phyloP scores from a whole-genome alignment of 23 tunicate genomes.

The Corella eumyota region DNA sequence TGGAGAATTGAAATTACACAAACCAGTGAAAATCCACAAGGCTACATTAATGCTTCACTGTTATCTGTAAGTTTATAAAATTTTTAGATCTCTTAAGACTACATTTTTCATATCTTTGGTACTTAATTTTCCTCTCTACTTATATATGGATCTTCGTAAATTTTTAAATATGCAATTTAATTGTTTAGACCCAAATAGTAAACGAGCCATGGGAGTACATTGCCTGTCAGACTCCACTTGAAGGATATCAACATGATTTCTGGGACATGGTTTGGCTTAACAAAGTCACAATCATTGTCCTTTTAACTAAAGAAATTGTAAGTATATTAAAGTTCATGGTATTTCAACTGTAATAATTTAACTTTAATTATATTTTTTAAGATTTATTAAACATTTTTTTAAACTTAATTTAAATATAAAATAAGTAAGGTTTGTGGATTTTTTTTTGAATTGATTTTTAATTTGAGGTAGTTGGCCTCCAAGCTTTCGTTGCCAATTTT shows the following conservation, averaged over 20 bases:
- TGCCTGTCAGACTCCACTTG: constrained; percentile 52
- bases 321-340: constrained; percentile 5
- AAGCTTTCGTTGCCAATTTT: no score
- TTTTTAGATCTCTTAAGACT: neutral
- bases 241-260: constrained; percentile 46
- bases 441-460: no score
- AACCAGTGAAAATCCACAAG: constrained; percentile 40
- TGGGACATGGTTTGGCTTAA: constrained; percentile 79
- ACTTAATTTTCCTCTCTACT: neutral
- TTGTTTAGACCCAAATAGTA: no score
- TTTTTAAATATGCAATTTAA: no score
- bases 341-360: no score
- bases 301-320: constrained; percentile 61
- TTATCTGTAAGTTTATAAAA: constrained; percentile 16
- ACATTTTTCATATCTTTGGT: no score
- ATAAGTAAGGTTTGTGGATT: no score
- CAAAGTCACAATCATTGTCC: constrained; percentile 37
- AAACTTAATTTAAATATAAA: no score
- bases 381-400: no score
- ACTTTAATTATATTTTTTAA: no score
- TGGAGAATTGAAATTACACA: constrained; percentile 34
- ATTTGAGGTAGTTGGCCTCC: no score
- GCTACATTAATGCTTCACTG: constrained; percentile 75
- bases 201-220: no score
- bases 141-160: neutral